Evolutionary conservation across 2,113 vertebrate genomes (phyloP).

Genomic region (Spea bombifrons): DNA sequence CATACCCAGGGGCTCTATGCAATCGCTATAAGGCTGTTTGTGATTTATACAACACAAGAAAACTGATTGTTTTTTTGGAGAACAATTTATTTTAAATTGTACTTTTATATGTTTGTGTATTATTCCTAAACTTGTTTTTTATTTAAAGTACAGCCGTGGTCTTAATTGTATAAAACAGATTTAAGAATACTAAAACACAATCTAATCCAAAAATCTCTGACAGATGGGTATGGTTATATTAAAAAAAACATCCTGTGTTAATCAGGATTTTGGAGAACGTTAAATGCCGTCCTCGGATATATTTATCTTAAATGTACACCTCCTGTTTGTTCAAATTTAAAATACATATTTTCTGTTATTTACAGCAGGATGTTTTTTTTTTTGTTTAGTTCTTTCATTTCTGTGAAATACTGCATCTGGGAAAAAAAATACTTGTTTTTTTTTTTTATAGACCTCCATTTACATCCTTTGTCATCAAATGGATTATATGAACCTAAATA

Average conservation of each 20-base stretch:
- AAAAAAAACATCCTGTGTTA: slow-evolving; percentile 32
- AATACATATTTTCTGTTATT: slow-evolving; percentile 13
- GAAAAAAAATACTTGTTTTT: too few species aligned
- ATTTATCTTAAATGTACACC: slow-evolving; percentile 31
- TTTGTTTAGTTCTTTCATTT: not conserved
- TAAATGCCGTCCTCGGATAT: slow-evolving; percentile 8
- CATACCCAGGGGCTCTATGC: too few species aligned
- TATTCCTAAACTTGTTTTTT: slow-evolving; percentile 13
- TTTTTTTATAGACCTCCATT: too few species aligned
- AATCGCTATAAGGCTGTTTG: not conserved
- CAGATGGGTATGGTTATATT: slow-evolving; percentile 39
- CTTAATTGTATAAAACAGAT: slow-evolving; percentile 24
- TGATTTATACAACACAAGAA: not conserved
- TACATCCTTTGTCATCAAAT: too few species aligned
- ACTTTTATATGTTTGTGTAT: slow-evolving; percentile 6
- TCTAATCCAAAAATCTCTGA: slow-evolving; percentile 28
- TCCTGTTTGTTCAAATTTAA: slow-evolving; percentile 10
- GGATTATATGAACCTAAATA: too few species aligned
- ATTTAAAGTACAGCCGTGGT: not conserved
- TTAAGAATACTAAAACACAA: slow-evolving; percentile 20
- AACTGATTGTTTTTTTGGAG: not conserved
- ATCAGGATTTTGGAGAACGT: slow-evolving; percentile 30
- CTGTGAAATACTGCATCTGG: not conserved
- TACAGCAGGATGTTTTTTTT: not conserved
- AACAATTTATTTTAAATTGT: not conserved